Evolutionary conservation across 2,113 vertebrate genomes (phyloP).

Genomic region (Orientallactaga bullata): DNA sequence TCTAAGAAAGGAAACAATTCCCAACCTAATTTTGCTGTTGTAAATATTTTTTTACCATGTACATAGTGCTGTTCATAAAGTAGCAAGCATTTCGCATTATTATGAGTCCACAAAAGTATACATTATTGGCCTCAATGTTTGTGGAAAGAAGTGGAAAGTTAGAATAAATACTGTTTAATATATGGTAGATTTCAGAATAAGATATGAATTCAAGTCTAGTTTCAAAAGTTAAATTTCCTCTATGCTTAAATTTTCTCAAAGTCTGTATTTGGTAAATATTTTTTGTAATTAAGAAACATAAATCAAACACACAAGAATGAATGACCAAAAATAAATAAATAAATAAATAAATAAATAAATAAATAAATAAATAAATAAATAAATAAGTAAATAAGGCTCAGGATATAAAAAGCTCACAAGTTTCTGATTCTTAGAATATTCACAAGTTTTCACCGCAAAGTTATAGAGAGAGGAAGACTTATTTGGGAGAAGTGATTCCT

Average conservation of each 20-base stretch:
- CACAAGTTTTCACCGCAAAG: too few relatives aligned
- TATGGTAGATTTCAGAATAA: neutral
- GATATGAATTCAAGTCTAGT: conserved; percentile 4
- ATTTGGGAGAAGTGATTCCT: too few relatives aligned
- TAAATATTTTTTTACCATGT: conserved; percentile 18
- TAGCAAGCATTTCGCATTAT: neutral
- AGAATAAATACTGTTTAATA: neutral
- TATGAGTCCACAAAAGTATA: neutral
- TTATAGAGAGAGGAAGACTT: too few relatives aligned
- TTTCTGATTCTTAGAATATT: too few relatives aligned
- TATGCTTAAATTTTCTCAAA: neutral
- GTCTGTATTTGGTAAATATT: neutral
- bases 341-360: too few relatives aligned
- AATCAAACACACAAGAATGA: conserved; percentile 11
- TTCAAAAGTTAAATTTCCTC: conserved; percentile 18
- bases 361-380: too few relatives aligned
- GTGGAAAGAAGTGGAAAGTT: neutral
- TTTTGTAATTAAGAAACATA: neutral
- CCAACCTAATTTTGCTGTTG: conserved; percentile 36
- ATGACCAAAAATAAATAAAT: too few relatives aligned
- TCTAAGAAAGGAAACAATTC: conserved; percentile 19
- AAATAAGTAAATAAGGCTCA: too few relatives aligned
- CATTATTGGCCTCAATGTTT: neutral
- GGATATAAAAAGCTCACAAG: too few relatives aligned
- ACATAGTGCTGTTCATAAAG: neutral